Evolutionary conservation across 2,888 invertebrate genomes (phyloP).

Genomic region (Malacosoma neustria): DNA sequence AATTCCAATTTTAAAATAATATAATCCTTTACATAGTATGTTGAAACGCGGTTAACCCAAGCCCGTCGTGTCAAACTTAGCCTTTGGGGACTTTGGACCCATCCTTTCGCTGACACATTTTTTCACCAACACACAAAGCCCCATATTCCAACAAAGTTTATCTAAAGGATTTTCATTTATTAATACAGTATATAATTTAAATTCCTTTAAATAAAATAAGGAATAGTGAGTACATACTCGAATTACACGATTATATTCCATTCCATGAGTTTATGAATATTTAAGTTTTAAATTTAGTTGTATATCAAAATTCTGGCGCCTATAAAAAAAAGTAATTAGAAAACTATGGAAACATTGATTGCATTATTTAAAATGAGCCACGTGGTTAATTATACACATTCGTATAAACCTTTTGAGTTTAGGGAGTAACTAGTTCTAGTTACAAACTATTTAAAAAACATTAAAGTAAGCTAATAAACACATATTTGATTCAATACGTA

Average conservation of each 20-base stretch:
- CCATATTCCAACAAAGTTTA: not conserved
- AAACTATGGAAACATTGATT: no score
- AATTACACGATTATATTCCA: no score
- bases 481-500: not conserved
- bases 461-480: not conserved
- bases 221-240: no score
- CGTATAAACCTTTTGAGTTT: no score
- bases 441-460: not conserved
- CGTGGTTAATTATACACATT: no score
- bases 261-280: no score
- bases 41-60: constrained; percentile 19
- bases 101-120: constrained; percentile 19
- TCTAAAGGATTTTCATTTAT: not conserved
- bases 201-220: no score
- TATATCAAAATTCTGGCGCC: no score
- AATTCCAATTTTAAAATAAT: not conserved
- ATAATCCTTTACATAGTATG: not conserved
- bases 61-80: constrained; percentile 12
- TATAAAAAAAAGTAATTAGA: no score
- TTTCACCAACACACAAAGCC: constrained; percentile 19
- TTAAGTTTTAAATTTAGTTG: no score
- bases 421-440: not conserved
- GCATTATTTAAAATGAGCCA: no score
- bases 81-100: constrained; percentile 20
- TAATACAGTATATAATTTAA: not conserved